Conservation (phyloP, 2,888 invertebrate genomes). For the Himalopsyche anomala region DNA sequence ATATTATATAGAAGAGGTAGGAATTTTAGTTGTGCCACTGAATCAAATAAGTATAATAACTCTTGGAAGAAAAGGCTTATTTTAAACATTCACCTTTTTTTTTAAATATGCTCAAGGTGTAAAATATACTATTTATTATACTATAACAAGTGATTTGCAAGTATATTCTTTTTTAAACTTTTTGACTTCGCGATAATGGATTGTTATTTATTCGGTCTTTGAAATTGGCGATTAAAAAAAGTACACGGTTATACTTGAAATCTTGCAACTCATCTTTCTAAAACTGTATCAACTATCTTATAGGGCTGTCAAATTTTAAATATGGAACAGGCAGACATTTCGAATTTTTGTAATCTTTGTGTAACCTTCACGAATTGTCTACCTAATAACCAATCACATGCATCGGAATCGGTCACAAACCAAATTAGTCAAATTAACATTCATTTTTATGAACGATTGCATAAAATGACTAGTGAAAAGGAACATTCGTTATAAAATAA, state of each 20-base stretch:
- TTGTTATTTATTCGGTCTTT: slow-evolving; percentile 26
- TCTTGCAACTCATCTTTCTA: slow-evolving; percentile 13
- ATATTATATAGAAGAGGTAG: no score
- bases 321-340: no score
- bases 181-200: slow-evolving; percentile 14
- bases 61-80: neutral
- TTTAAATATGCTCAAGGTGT: neutral
- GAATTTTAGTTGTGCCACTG: no score
- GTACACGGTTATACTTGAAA: neutral
- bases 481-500: slow-evolving; percentile 15
- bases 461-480: neutral
- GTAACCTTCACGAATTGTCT: neutral
- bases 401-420: neutral
- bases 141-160: neutral
- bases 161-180: neutral
- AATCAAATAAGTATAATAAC: no score
- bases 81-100: neutral
- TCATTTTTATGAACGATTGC: neutral
- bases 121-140: slow-evolving; percentile 7
- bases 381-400: neutral
- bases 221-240: slow-evolving; percentile 26
- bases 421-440: neutral
- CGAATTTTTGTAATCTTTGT: no score
- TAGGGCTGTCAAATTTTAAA: neutral
- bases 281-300: neutral